Base-by-base conservation (phyloP, 1,140 invertebrate genomes). In the Stenopsyche tienmushanensis region DNA sequence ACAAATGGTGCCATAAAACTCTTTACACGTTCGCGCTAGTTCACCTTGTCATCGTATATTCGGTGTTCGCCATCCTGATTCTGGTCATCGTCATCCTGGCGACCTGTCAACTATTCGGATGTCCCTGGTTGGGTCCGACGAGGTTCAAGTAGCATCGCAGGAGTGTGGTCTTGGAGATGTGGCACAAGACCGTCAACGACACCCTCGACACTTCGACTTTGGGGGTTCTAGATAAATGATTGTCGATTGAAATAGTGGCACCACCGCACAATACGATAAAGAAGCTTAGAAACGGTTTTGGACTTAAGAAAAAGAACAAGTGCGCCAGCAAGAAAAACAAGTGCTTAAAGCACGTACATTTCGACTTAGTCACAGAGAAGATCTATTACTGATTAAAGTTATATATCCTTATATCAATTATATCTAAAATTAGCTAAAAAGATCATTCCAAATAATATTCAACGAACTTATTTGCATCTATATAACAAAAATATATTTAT, bases 1-100 rank as follows among this genome's bases (percentile, higher is more conserved):
- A 89, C 74, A 78, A 81, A 24, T 93, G 90, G 86, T 93, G 91
- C 73, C 83, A 90, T 74, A 84, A 85, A 55, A 89, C 86, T 0
- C 81, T 93, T 2, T 93, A 93, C 77, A 82, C 88, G 47, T 93
- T 91, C 75, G 83, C 91, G 0, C 75, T 93, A 57, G 84, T 87
- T 5, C 90, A 92, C 72, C 80, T 92, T 0, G 82, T 82, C 42
- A 82, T 89, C 9, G 80, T 89, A 20, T 90, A 91, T 76, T 78
- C 83, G 0, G 76, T 88, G 0, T 71, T 88, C 1, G 83, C 78
- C 5, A 72, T 84, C 10, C 71, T 86, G 49, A 53, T 88, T 17
- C 60, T 90, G 26, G 72, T 88, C 20, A 76, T 85, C 13, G 69
- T 89, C 26, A 78, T 84, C 9, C 76, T 89, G 21, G 81, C 85